These are phyloP conservation scores for Drosophila histrio DNA, from an alignment of 2,888 invertebrate genomes.

Conservation along the genomic window DNA sequence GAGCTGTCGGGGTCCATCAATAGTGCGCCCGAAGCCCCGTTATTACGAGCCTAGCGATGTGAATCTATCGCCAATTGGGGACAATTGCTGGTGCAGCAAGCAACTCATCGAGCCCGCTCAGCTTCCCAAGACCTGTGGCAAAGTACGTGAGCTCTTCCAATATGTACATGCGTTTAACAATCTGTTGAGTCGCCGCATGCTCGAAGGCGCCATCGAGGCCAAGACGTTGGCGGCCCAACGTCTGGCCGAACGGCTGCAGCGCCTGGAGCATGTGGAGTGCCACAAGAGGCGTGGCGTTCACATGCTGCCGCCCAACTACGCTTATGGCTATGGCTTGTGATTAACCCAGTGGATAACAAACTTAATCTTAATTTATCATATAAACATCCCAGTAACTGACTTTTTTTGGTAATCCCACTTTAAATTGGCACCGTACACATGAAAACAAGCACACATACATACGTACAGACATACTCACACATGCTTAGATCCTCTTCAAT, in stretches of 20 bases:
- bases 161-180: conserved; percentile 76
- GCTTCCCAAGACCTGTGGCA: conserved; percentile 75
- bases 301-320: conserved; percentile 24
- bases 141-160: conserved; percentile 81
- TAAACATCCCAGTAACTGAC: conserved; percentile 6
- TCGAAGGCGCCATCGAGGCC: conserved; percentile 69
- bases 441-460: neutral
- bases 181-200: conserved; percentile 72
- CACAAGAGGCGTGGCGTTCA: conserved; percentile 47
- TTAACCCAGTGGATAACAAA: conserved; percentile 31
- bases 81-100: conserved; percentile 83
- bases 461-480: neutral
- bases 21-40: conserved; percentile 68
- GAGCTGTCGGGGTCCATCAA: conserved; percentile 58
- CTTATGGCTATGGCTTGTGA: conserved; percentile 41
- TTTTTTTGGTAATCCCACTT: conserved; percentile 18
- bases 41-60: conserved; percentile 60
- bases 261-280: conserved; percentile 63
- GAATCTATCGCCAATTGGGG: conserved; percentile 79
- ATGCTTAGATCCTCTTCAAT: conserved; percentile 22
- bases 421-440: neutral
- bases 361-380: no score
- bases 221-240: conserved; percentile 68
- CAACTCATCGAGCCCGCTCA: conserved; percentile 83
- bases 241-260: conserved; percentile 72